Percentiles rank a stretch among this genome's conserved stretches.
phyloP scores from a whole-genome alignment of 2,888 invertebrate genomes.

The Nomada fucata region DNA sequence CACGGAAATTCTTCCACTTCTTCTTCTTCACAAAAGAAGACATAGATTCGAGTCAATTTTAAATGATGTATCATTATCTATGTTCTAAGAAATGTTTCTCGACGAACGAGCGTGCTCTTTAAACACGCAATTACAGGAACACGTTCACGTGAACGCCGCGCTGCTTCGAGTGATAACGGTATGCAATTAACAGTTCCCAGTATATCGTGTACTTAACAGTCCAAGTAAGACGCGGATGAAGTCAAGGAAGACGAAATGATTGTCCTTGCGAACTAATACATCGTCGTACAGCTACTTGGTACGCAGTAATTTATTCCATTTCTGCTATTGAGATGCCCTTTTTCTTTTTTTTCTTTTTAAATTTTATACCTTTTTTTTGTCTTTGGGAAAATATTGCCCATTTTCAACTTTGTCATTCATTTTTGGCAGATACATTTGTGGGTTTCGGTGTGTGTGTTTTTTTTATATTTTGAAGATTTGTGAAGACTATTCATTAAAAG shows the following conservation, averaged over 20 bases:
- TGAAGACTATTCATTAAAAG: too few species aligned
- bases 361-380: too few species aligned
- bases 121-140: not conserved
- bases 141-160: conserved; percentile 7
- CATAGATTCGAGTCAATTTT: not conserved
- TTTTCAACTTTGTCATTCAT: too few species aligned
- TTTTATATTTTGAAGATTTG: too few species aligned
- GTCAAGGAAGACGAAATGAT: conserved; percentile 14
- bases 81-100: conserved; percentile 4
- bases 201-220: conserved; percentile 36
- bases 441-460: too few species aligned
- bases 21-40: not conserved
- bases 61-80: conserved; percentile 3
- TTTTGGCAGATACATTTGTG: too few species aligned
- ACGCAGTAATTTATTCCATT: not conserved
- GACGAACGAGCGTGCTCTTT: not conserved
- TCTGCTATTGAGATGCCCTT: not conserved
- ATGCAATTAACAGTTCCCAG: conserved; percentile 42
- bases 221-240: conserved; percentile 25
- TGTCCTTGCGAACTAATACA: conserved; percentile 23
- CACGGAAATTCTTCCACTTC: not conserved
- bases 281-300: not conserved
- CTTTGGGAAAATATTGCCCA: too few species aligned
- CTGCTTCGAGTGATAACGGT: conserved; percentile 38
- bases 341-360: not conserved